Conservation (phyloP, 2,888 invertebrate species). For the Eurytoma adleriae region DNA sequence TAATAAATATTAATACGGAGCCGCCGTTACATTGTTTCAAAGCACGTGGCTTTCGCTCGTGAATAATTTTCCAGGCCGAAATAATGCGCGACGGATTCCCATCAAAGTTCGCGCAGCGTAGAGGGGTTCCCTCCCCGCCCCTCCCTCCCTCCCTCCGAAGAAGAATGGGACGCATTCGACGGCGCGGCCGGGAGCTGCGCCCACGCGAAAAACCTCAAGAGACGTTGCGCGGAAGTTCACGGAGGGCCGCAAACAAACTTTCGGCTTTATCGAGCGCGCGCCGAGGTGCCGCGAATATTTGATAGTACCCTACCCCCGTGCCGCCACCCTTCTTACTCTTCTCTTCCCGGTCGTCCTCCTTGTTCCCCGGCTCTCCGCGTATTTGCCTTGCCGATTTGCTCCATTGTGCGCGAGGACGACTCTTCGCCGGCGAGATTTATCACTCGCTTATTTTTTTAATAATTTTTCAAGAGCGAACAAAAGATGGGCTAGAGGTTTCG, state of each 20-base stretch:
- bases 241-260: constrained; percentile 71
- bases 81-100: not conserved
- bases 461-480: not conserved
- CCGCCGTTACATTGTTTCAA: no score
- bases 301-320: constrained; percentile 62
- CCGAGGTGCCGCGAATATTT: constrained; percentile 72
- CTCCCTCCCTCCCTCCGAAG: not conserved
- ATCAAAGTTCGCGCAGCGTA: not conserved
- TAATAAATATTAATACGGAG: no score
- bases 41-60: no score
- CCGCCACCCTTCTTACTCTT: constrained; percentile 57
- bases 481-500: no score
- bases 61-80: constrained; percentile 41
- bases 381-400: constrained; percentile 53
- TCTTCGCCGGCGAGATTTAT: constrained; percentile 23
- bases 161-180: constrained; percentile 17
- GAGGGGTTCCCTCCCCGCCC: not conserved
- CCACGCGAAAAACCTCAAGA: constrained; percentile 43
- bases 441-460: constrained; percentile 10
- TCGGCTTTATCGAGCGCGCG: constrained; percentile 70
- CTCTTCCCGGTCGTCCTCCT: constrained; percentile 42
- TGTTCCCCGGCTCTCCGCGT: constrained; percentile 17
- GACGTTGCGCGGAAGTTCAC: constrained; percentile 24
- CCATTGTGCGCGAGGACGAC: constrained; percentile 44
- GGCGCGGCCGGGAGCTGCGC: not conserved